A percentile compares a stretch with the other conserved stretches of the same genome.
Conservation (phyloP, 2,797 vertebrate genomes). For the Limosa lapponica region DNA sequence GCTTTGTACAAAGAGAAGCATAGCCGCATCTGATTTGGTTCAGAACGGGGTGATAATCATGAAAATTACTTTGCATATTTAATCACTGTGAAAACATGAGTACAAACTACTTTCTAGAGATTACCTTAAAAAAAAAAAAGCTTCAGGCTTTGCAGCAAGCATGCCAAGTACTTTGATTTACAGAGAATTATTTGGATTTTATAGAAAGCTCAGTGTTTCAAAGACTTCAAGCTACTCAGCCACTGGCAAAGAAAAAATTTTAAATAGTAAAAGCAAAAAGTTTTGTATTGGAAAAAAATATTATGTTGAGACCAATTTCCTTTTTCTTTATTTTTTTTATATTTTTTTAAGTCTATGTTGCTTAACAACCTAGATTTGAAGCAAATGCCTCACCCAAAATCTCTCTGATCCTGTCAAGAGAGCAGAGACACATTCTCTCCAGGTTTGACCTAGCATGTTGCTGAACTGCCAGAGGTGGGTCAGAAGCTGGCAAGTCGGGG, state of each 20-base stretch:
- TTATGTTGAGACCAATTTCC: not conserved
- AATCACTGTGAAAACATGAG: constrained; percentile 86
- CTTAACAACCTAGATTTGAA: not conserved
- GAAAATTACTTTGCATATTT: constrained; percentile 93
- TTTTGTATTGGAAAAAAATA: constrained; percentile 11
- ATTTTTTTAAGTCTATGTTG: not conserved
- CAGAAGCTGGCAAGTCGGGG: not conserved
- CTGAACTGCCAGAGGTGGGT: not conserved
- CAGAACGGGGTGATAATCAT: constrained; percentile 85
- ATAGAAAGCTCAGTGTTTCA: constrained; percentile 75
- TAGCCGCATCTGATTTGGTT: constrained; percentile 86
- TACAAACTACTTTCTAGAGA: constrained; percentile 83
- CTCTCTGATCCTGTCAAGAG: not conserved
- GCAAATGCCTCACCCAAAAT: not conserved
- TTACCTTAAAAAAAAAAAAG: constrained; percentile 79
- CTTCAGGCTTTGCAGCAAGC: constrained; percentile 77
- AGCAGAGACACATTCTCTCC: not conserved
- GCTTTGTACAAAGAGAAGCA: constrained; percentile 83
- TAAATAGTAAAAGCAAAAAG: constrained; percentile 46
- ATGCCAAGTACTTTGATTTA: constrained; percentile 81
- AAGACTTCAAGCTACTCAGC: constrained; percentile 74
- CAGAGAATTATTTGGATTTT: constrained; percentile 79
- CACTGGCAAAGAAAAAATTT: constrained; percentile 52
- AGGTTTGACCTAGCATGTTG: not conserved
- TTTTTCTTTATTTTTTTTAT: not conserved